Base-by-base conservation (phyloP, 2,888 invertebrate genomes). In the Melieria picta region DNA sequence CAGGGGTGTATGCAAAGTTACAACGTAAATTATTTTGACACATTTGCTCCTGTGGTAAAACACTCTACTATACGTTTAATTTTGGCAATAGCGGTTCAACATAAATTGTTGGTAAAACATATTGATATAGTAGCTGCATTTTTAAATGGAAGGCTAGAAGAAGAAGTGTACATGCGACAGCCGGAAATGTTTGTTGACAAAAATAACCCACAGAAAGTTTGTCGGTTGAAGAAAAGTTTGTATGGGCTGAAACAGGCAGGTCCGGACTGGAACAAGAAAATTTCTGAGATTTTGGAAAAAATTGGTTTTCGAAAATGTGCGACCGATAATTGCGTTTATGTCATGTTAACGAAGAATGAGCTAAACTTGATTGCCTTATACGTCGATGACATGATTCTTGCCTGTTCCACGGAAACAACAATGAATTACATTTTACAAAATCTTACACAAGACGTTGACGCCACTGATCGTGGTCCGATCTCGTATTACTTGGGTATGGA, bases 321-420 rank as follows among this genome's bases (percentile, higher is more conserved):
- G 55, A 62, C 72, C 6, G 73, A 75, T 9, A 73, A 67, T 48
- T 75, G 74, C 61, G 42, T 73, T n/a, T 72, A 76, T 57, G 47
- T 46, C 0, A 50, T 62, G 55, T 16, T 16, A 52, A 16, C n/a
- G 9, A 66, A 11, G 16, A 30, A 45, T 47, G 57, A 62, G 16
- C 11, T 62, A 5, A 47, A 45, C n/a, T 42, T 66, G 45, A 16
- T 66, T 30, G 56, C 65, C 16, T 10, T 65, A 11, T 65, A 65
- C 7, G 65, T 65, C 11, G 65, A 65, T n/a, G 46, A 65, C 55
- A 42, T 65, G 30, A 11, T 58, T 1, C 10, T 58, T 5, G 58
- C 58, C 5, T 58, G 13, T 7, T 58, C 58, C n/a, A 13, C 5
- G 5, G 58, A 58, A 13, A 7, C 6, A 7, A 42, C 4, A 13